A percentile compares a stretch with the other conserved stretches of the same genome.
phyloP scores from a whole-genome alignment of 2,113 vertebrate genomes.

The Mionectes macconnelli region DNA sequence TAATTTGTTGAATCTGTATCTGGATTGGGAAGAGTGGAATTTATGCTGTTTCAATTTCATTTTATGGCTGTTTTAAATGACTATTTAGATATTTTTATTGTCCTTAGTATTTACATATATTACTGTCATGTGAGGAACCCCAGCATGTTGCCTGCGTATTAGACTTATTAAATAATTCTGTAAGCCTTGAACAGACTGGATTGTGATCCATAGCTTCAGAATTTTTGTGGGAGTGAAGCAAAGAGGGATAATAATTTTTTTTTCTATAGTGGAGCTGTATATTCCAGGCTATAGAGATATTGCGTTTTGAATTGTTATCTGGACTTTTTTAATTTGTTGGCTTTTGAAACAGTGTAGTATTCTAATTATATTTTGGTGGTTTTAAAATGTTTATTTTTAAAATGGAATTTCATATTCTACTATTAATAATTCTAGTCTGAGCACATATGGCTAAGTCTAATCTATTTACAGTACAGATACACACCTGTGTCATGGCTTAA shows the following conservation, averaged over 20 bases:
- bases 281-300: neutral
- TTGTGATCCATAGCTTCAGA: neutral
- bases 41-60: neutral
- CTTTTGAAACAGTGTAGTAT: neutral
- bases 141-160: neutral
- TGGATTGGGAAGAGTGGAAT: neutral
- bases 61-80: neutral
- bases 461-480: neutral
- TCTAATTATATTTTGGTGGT: neutral
- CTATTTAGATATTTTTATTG: neutral
- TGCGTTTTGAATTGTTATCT: neutral
- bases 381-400: neutral
- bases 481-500: neutral
- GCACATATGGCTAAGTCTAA: neutral
- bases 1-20: neutral
- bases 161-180: neutral
- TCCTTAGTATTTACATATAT: neutral
- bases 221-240: neutral
- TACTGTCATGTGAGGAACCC: neutral
- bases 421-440: neutral
- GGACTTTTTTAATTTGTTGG: neutral
- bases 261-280: neutral
- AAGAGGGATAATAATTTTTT: neutral
- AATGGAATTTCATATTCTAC: neutral
- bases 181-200: neutral